Base-by-base conservation (phyloP, 2,888 invertebrate genomes). In the Alviniconcha strummeri region DNA sequence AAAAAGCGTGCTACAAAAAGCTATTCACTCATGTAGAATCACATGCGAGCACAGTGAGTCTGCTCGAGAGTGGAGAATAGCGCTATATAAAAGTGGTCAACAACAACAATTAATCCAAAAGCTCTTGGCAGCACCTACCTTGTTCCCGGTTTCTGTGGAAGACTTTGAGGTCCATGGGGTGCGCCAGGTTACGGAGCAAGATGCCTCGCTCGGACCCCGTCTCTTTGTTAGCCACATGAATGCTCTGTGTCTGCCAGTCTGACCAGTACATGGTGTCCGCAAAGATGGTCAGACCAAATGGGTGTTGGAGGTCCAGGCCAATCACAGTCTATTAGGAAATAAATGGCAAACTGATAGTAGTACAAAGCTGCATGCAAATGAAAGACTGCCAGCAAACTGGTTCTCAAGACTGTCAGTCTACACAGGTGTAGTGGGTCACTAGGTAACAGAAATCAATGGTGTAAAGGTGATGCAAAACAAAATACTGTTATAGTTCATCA, bases 201-300 rank as follows among this genome's bases (percentile, higher is more conserved):
- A 89, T 89, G n/a, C 89, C 88, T n/a, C 90, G 86, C 19, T 90
- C 87, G 5, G 87, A 84, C 5, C 94, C 94, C n/a, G 90, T 90
- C 64, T 90, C 87, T 84, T 94, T 94, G 87, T 93, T 96, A 0
- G 97, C 97, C 5, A 96, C 96, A 19, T 97, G 96, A 86, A 98
- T 97, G 77, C 90, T 96, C 82, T 97, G 97, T 0, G 97, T 97
- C 91, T 97, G 96, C 98, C 97, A 97, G 92, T 98, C 98, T 0
- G 98, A 98, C 98, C 98, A 98, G 92, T 97, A 98, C 90, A 98
- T 96, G 0, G 96, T 96, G 91, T 98, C 97, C 93, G 97, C 97
- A 89, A 97, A 97, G 57, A 98, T 95, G 0, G 98, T 97, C 85
- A 98, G 94, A 0, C 97, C 97, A 92, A 97, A 98, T 0, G 98